These are phyloP conservation scores for Heliothis subflexa DNA, from an alignment of 1,140 invertebrate species.

Conservation along the genomic window DNA sequence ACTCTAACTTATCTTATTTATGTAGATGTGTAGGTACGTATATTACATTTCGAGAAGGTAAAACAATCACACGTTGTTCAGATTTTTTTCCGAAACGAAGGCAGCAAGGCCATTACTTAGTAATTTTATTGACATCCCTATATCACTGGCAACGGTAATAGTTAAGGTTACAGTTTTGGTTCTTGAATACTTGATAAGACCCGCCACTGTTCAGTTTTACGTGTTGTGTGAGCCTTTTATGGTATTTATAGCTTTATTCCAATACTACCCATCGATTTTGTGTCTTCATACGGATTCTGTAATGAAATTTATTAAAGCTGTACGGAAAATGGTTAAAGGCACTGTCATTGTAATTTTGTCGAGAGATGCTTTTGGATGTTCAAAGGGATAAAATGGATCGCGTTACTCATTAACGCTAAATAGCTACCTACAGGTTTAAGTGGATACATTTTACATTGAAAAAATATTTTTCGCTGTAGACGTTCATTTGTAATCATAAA, in stretches of 20 bases:
- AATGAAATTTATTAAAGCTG: slow-evolving; percentile 4
- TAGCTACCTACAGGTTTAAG: neutral
- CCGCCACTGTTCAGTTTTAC: slow-evolving; percentile 50
- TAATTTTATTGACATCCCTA: slow-evolving; percentile 40
- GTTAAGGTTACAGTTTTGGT: slow-evolving; percentile 28
- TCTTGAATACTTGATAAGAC: slow-evolving; percentile 58
- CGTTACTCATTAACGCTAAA: neutral
- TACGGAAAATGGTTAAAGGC: slow-evolving; percentile 2
- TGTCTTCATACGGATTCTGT: slow-evolving; percentile 22
- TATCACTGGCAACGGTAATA: slow-evolving; percentile 25
- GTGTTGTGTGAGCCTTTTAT: slow-evolving; percentile 53
- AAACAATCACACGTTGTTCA: neutral
- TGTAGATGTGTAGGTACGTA: too few relatives aligned
- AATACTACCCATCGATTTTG: slow-evolving; percentile 51
- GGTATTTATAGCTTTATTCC: slow-evolving; percentile 58
- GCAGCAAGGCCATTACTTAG: slow-evolving; percentile 28
- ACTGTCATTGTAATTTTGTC: neutral
- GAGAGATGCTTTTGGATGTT: neutral
- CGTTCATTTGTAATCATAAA: slow-evolving; percentile 6
- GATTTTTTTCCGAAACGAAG: slow-evolving; percentile 16
- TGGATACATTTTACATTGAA: neutral
- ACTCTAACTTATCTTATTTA: too few relatives aligned
- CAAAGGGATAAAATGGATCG: neutral
- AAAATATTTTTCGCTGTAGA: neutral
- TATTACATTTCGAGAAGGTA: neutral